These are phyloP conservation scores for Colius striatus DNA, from an alignment of 2,113 vertebrate genomes.

Conservation along the genomic window DNA sequence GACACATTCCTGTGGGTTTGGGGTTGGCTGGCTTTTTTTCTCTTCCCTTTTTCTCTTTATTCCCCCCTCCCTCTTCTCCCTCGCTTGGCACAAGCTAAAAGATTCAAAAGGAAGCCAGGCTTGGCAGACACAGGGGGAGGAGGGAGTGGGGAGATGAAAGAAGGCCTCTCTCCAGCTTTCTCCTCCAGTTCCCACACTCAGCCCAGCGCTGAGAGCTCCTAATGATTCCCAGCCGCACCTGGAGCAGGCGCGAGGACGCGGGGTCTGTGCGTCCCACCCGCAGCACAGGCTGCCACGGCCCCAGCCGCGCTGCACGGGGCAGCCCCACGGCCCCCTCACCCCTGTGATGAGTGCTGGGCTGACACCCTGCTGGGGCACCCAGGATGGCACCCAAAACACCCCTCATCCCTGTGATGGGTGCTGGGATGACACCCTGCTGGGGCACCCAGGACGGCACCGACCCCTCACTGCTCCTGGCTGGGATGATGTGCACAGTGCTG, in stretches of 20 bases:
- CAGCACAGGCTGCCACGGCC: not conserved
- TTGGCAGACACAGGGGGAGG: slow-evolving; percentile 56
- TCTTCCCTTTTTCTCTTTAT: not conserved
- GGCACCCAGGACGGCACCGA: too few relatives aligned
- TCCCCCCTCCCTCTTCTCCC: not conserved
- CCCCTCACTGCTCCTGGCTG: not conserved
- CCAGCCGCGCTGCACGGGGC: accelerated
- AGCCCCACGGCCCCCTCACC: not conserved
- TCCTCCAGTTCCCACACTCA: slow-evolving; percentile 71
- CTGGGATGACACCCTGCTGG: not conserved
- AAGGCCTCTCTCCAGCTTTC: slow-evolving; percentile 65
- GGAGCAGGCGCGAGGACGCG: slow-evolving; percentile 9
- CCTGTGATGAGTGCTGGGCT: too few relatives aligned
- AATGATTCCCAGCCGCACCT: slow-evolving; percentile 71
- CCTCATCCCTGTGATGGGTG: too few relatives aligned
- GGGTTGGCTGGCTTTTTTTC: not conserved
- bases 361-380: not conserved
- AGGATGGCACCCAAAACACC: too few relatives aligned
- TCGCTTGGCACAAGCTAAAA: slow-evolving; percentile 59
- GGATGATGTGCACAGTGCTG: not conserved
- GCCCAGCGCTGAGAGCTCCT: not conserved
- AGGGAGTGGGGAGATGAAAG: slow-evolving; percentile 68
- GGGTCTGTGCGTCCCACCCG: not conserved
- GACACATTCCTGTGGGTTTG: slow-evolving; percentile 62
- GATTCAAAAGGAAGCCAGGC: slow-evolving; percentile 68